Base-by-base conservation (phyloP, 2,797 vertebrate genomes). In the Dendrocincla tyrannina region DNA sequence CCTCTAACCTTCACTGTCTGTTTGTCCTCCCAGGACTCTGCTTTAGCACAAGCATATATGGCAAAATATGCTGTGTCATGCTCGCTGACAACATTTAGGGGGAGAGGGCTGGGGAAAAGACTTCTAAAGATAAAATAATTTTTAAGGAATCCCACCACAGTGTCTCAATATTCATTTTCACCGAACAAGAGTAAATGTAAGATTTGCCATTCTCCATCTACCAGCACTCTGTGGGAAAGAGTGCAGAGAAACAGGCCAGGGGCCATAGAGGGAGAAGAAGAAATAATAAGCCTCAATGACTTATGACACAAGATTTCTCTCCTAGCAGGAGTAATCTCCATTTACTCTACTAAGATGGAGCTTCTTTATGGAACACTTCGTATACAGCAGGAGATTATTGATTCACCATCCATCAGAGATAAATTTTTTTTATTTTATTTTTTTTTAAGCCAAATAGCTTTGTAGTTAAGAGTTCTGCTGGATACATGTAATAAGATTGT, bases 351-450 rank as follows among this genome's bases (percentile, higher is more conserved):
- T 32, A 53, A 94, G 39, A 93, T 32, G 50, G 32, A 91, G 56
- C 56, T 85, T 93, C 81, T 96, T 81, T 75, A 91, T 76, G 63
- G 52, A 89, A 88, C 64, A 87, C 75, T 95, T 94, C 94, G 52
- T 74, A 88, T 84, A 68, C 10, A 7, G 69, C 72, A 85, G 28
- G 37, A 62, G 19, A 94, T 94, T 94, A 91, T 14, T 46, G 90
- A 95, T 85, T 95, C 88, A 78, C 20, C 76, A 95, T 90, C 89
- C 79, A 95, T 88, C 67, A 84, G 42, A 87, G 63, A 91, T 35
- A 92, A 46, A 10, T 20, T 44, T 22, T 35, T 72, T 76, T 85
- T 60, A 52, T 44, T 20, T 44, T 42, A 42, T 62, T 39, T 33
- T 77, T 91, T 94, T 95, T 88, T 37, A 74, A 85, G 46, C 16